phyloP scores from a whole-genome alignment of 2,797 vertebrate genomes.

The Trachops cirrhosus region DNA sequence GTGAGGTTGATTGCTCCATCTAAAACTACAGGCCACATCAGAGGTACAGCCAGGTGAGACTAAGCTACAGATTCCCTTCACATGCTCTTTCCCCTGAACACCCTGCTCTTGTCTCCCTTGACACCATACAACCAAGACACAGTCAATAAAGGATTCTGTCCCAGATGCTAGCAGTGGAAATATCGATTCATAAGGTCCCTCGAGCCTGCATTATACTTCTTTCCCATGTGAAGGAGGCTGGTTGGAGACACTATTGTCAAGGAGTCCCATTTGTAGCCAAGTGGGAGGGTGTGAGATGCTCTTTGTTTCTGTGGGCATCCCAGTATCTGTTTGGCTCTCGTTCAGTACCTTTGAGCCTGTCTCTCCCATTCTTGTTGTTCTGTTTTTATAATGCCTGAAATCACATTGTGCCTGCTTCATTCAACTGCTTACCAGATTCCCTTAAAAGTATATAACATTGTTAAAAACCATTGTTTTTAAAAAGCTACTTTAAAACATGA shows the following conservation, averaged over 20 bases:
- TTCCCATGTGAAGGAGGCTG: not conserved
- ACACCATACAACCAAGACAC: not conserved
- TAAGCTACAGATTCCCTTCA: not conserved
- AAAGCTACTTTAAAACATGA: constrained; percentile 66
- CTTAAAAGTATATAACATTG: constrained; percentile 52
- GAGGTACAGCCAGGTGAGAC: not conserved
- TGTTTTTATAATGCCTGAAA: constrained; percentile 33
- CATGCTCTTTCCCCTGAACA: not conserved
- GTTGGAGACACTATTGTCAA: not conserved
- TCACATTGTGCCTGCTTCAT: not conserved
- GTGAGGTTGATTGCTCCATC: not conserved
- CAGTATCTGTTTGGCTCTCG: not conserved
- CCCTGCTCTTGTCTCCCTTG: not conserved
- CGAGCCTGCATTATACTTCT: not conserved
- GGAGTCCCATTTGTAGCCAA: not conserved
- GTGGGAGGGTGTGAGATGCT: not conserved
- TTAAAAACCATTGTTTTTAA: constrained; percentile 69
- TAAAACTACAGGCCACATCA: not conserved
- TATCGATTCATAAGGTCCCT: not conserved
- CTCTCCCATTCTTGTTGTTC: not conserved
- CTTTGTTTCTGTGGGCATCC: not conserved
- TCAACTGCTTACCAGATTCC: constrained; percentile 43
- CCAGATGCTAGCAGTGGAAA: not conserved
- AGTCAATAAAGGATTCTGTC: not conserved
- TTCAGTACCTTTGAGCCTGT: not conserved